Evolutionary conservation across 2,797 vertebrate genomes (phyloP).

Genomic region (Bovichtus diacanthus): DNA sequence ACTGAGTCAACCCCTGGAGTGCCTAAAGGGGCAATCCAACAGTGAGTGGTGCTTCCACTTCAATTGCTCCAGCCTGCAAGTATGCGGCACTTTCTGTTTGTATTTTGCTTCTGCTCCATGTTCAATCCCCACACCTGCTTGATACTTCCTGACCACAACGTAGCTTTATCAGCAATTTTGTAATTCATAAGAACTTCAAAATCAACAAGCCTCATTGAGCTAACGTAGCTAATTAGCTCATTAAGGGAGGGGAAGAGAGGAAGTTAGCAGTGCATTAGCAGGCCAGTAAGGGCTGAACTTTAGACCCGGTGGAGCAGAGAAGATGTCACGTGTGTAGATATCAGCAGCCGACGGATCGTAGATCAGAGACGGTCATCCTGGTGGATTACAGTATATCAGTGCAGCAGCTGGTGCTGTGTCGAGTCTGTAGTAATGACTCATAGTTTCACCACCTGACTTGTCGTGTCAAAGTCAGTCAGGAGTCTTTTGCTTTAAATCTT

Average conservation of each 20-base stretch:
- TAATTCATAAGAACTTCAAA: conserved; percentile 53
- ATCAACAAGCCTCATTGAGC: conserved; percentile 44
- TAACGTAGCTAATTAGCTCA: conserved; percentile 57
- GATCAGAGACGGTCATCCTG: conserved; percentile 31
- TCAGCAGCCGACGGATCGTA: conserved; percentile 7
- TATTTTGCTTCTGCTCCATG: conserved; percentile 35
- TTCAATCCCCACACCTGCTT: conserved; percentile 25
- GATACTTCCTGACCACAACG: conserved; percentile 24
- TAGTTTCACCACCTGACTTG: conserved; percentile 39
- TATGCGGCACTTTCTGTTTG: conserved; percentile 44
- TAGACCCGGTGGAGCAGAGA: conserved; percentile 30
- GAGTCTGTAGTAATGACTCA: conserved; percentile 18
- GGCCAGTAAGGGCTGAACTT: conserved; percentile 22
- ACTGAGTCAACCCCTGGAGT: conserved; percentile 47
- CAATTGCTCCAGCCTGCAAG: conserved; percentile 42
- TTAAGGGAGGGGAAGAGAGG: conserved; percentile 52
- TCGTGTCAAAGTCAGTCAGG: conserved; percentile 19
- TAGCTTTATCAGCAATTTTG: conserved; percentile 50
- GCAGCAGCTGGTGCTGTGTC: conserved; percentile 17
- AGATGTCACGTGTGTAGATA: neutral
- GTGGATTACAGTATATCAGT: conserved; percentile 3
- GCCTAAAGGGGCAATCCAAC: conserved; percentile 56
- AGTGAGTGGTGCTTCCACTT: conserved; percentile 57
- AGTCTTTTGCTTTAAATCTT: conserved; percentile 35
- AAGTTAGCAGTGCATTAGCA: conserved; percentile 34